phyloP scores from a whole-genome alignment of 1,140 invertebrate genomes.

The Eumeta japonica region DNA sequence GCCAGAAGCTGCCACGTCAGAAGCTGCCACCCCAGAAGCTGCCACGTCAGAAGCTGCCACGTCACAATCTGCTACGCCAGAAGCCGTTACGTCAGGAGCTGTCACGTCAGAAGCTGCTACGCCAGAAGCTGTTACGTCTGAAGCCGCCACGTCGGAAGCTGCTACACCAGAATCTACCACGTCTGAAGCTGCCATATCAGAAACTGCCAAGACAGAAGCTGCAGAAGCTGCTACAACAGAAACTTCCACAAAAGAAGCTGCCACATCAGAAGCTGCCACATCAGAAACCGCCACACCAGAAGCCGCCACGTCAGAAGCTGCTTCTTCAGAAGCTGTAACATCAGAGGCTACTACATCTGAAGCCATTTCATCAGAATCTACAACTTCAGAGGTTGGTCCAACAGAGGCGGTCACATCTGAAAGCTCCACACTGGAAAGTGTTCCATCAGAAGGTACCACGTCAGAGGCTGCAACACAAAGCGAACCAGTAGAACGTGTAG shows the following conservation, averaged over 20 bases:
- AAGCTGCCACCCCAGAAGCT: too few species aligned
- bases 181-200: slow-evolving; percentile 7
- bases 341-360: too few species aligned
- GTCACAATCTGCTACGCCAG: too few species aligned
- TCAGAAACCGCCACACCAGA: slow-evolving; percentile 11
- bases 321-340: slow-evolving; percentile 10
- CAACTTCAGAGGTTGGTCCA: not conserved
- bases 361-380: too few species aligned
- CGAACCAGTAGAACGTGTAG: too few species aligned
- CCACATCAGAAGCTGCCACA: slow-evolving; percentile 11
- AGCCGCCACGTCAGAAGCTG: slow-evolving; percentile 12
- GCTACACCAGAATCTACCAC: slow-evolving; percentile 8
- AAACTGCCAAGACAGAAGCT: slow-evolving; percentile 8
- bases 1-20: too few species aligned
- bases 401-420: not conserved
- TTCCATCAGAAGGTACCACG: not conserved
- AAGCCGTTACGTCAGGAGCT: slow-evolving; percentile 13
- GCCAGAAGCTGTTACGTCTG: slow-evolving; percentile 15
- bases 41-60: too few species aligned
- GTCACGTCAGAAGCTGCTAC: slow-evolving; percentile 19
- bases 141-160: slow-evolving; percentile 12
- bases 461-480: not conserved
- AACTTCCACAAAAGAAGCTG: slow-evolving; percentile 6
- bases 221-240: slow-evolving; percentile 3
- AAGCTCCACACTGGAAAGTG: not conserved